These are phyloP conservation scores for Scortum barcoo DNA, from an alignment of 2,113 vertebrate species.

Conservation along the genomic window DNA sequence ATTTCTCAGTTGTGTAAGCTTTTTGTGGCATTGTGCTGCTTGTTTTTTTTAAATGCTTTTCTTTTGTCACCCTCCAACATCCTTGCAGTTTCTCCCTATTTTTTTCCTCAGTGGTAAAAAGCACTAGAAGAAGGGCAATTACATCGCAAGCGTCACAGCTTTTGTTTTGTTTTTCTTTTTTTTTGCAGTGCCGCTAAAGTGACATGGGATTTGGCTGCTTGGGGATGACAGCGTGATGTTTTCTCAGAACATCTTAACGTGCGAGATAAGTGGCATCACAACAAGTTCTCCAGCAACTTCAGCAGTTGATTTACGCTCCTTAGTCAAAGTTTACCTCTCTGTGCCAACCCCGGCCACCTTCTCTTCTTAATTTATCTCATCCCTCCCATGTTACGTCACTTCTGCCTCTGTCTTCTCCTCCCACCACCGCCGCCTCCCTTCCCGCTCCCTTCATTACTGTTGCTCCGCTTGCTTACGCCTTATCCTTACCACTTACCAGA, in stretches of 20 bases:
- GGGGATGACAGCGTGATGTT: constrained; percentile 32
- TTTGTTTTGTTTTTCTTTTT: neutral
- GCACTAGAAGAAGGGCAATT: constrained; percentile 22
- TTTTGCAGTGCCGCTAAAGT: constrained; percentile 2
- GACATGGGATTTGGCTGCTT: constrained; percentile 39
- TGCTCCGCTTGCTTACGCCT: constrained; percentile 8
- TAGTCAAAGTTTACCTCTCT: neutral
- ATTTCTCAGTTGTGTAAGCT: neutral
- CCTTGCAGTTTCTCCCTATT: neutral
- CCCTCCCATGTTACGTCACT: neutral
- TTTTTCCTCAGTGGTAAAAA: constrained; percentile 11
- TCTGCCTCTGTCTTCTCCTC: neutral
- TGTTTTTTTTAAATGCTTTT: neutral
- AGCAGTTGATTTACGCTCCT: neutral
- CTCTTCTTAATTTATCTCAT: constrained; percentile 22
- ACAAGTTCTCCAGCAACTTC: neutral
- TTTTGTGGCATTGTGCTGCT: neutral
- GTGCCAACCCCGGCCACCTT: neutral
- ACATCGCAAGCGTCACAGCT: neutral
- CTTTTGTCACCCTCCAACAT: neutral
- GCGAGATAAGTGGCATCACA: constrained; percentile 30
- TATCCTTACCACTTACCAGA: constrained; percentile 22
- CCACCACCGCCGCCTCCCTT: neutral
- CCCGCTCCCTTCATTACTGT: neutral
- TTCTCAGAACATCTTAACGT: constrained; percentile 26